Evolutionary conservation across 2,113 vertebrate species (phyloP).

Genomic region (Peromyscus leucopus): DNA sequence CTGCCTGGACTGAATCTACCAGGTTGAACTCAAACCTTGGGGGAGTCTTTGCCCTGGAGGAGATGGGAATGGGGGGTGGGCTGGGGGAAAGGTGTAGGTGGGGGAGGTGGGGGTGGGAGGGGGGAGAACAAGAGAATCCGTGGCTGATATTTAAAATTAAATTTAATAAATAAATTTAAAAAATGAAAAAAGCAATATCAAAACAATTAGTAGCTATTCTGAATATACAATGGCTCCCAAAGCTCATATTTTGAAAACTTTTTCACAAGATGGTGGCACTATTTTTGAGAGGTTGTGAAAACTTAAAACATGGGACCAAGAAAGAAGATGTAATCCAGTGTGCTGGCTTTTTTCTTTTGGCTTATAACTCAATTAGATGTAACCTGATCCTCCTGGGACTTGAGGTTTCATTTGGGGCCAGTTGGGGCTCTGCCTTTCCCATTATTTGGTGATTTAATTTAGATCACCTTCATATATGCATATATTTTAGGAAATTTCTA

Average conservation of each 20-base stretch:
- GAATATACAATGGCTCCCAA: not conserved
- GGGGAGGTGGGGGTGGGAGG: too few species aligned
- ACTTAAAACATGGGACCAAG: not conserved
- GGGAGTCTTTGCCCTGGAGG: too few species aligned
- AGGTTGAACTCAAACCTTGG: too few species aligned
- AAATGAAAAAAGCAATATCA: not conserved
- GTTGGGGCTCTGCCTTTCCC: not conserved
- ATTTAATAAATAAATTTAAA: too few species aligned
- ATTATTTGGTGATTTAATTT: not conserved
- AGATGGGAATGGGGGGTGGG: too few species aligned
- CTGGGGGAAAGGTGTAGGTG: too few species aligned
- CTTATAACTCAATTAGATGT: not conserved
- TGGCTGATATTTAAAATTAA: too few species aligned
- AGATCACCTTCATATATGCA: not conserved
- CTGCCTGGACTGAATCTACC: too few species aligned
- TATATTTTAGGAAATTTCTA: not conserved
- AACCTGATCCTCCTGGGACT: not conserved
- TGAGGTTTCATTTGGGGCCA: not conserved
- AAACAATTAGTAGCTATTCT: not conserved
- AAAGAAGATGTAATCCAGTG: not conserved
- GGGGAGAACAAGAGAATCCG: too few species aligned
- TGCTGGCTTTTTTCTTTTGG: not conserved
- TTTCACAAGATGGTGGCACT: not conserved
- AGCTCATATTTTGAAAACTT: not conserved
- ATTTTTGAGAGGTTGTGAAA: not conserved